Percentiles rank a stretch among this genome's conserved stretches.
Conservation (phyloP, 2,797 vertebrate species). For the Sarcoramphus papa region DNA sequence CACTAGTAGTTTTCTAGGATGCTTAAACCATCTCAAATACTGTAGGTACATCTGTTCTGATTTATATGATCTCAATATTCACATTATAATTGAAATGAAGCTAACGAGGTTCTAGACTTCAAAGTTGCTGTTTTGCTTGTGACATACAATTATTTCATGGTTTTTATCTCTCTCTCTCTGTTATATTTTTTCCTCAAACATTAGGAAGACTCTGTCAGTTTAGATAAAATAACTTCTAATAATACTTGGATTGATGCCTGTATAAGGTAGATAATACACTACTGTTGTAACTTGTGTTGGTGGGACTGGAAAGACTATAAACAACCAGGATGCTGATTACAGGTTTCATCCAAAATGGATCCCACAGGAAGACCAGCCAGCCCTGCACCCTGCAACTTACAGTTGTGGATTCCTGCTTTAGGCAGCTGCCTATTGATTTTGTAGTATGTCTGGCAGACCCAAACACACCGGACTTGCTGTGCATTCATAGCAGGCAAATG, state of each 20-base stretch:
- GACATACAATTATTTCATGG: not conserved
- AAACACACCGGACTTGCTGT: not conserved
- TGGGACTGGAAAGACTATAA: not conserved
- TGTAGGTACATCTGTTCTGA: not conserved
- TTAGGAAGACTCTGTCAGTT: not conserved
- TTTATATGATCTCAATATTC: not conserved
- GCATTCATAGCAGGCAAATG: not conserved
- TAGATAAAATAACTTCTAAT: not conserved
- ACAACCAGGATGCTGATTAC: not conserved
- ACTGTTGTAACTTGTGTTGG: not conserved
- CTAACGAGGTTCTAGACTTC: not conserved
- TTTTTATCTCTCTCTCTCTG: not conserved
- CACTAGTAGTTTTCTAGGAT: not conserved
- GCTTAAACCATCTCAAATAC: not conserved
- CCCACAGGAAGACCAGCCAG: not conserved
- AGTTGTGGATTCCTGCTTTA: not conserved
- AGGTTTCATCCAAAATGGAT: not conserved
- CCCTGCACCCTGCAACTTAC: not conserved
- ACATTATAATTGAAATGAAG: not conserved
- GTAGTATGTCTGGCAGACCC: not conserved
- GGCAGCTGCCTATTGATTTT: not conserved
- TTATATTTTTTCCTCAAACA: not conserved
- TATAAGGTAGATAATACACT: not conserved
- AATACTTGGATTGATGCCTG: not conserved
- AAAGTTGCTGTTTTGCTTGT: not conserved